Percentiles rank a stretch among this genome's conserved stretches.
Evolutionary conservation across 92 coral and sea anemone species (phyloP).

Genomic region (Porites cylindrica): DNA sequence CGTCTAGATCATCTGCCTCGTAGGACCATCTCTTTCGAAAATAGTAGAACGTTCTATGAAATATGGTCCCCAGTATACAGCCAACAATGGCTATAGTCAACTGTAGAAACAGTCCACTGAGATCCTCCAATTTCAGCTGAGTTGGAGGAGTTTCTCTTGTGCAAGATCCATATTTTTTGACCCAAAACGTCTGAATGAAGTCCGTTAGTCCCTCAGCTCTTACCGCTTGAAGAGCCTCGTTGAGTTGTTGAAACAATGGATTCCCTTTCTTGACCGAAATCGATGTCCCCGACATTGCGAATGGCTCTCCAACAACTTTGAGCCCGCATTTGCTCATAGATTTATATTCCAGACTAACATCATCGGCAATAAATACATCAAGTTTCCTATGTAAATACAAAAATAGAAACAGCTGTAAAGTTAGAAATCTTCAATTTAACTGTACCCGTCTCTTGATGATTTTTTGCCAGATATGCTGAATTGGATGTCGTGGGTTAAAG

Average conservation of each 20-base stretch:
- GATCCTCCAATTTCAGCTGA: constrained; percentile 75
- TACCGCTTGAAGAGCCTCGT: constrained; percentile 66
- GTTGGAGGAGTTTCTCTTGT: constrained; percentile 75
- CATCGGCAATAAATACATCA: constrained; percentile 85
- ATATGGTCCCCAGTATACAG: constrained; percentile 69
- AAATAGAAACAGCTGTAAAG: not conserved
- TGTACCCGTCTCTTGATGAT: too few relatives aligned
- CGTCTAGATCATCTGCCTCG: not conserved
- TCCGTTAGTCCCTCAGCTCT: constrained; percentile 86
- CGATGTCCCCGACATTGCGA: constrained; percentile 93
- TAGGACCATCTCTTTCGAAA: constrained; percentile 1
- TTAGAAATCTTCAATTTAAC: too few relatives aligned
- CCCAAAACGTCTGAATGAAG: constrained; percentile 86
- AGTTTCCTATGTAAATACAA: constrained; percentile 58
- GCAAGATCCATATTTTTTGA: constrained; percentile 67
- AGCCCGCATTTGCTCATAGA: constrained; percentile 80
- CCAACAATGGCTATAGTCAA: constrained; percentile 82
- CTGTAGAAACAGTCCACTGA: constrained; percentile 88
- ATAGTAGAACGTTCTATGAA: constrained; percentile 17
- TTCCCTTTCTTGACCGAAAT: constrained; percentile 80
- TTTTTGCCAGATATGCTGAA: too few relatives aligned
- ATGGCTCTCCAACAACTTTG: constrained; percentile 85
- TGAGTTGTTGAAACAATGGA: constrained; percentile 71
- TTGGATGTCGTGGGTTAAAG: too few relatives aligned
- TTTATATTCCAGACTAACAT: constrained; percentile 79